Conservation (phyloP, 2,888 invertebrate genomes). For the Barypeithes pellucidus region DNA sequence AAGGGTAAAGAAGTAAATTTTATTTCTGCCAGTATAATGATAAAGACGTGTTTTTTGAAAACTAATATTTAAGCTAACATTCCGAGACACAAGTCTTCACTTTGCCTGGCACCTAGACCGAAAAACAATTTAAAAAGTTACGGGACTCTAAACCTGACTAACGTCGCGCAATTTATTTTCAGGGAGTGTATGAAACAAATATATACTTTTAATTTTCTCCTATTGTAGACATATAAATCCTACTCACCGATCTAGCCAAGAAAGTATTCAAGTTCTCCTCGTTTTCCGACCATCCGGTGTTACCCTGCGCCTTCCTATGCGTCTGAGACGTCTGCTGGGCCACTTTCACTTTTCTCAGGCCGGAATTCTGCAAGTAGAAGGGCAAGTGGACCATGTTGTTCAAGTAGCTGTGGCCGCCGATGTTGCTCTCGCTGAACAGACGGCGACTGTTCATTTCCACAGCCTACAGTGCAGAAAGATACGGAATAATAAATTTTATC, state of each 20-base stretch:
- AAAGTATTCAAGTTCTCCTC: slow-evolving; percentile 74
- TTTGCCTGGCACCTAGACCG: too few relatives aligned
- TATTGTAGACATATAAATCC: too few relatives aligned
- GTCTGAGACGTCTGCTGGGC: slow-evolving; percentile 86
- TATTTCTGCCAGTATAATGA: too few relatives aligned
- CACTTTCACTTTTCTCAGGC: slow-evolving; percentile 88
- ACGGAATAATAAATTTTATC: neutral
- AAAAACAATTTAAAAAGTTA: too few relatives aligned
- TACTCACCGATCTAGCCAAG: slow-evolving; percentile 72
- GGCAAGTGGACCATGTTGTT: slow-evolving; percentile 98
- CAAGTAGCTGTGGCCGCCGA: slow-evolving; percentile 95
- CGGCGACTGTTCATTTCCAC: slow-evolving; percentile 92
- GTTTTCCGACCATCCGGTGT: slow-evolving; percentile 70
- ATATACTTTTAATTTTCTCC: too few relatives aligned
- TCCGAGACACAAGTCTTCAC: too few relatives aligned
- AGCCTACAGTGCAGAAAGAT: slow-evolving; percentile 74
- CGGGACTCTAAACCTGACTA: too few relatives aligned
- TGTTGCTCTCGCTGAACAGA: slow-evolving; percentile 91
- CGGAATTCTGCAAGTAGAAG: slow-evolving; percentile 98
- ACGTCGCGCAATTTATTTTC: too few relatives aligned
- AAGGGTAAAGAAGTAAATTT: too few relatives aligned
- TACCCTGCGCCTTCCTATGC: slow-evolving; percentile 68
- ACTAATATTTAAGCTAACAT: too few relatives aligned
- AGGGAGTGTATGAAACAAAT: too few relatives aligned
- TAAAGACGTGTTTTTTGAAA: too few relatives aligned